Evolutionary conservation across 2,888 invertebrate species (phyloP).

Genomic region (Cabera pusaria): DNA sequence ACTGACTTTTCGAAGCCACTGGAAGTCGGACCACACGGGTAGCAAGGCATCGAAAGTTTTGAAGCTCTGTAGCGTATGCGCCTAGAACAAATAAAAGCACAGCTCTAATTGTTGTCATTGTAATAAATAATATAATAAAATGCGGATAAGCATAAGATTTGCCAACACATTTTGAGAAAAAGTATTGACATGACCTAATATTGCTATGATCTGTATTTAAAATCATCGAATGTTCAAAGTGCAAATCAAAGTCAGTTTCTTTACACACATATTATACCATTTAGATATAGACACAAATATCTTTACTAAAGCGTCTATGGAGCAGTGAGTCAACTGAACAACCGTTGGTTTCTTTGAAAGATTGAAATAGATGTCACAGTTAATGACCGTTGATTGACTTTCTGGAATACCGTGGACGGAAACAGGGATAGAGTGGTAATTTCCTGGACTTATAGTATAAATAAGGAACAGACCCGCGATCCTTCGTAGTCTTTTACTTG

Average conservation of each 20-base stretch:
- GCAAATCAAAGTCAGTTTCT: no score
- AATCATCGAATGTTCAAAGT: no score
- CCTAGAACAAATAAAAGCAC: slow-evolving; percentile 77
- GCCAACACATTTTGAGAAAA: no score
- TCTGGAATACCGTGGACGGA: slow-evolving; percentile 58
- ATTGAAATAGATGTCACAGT: slow-evolving; percentile 57
- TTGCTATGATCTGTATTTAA: no score
- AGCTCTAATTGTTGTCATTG: no score
- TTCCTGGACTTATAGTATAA: slow-evolving; percentile 54
- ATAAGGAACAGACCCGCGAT: slow-evolving; percentile 35
- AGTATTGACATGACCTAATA: no score
- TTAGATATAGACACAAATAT: no score
- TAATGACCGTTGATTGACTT: slow-evolving; percentile 60
- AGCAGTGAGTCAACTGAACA: slow-evolving; percentile 38
- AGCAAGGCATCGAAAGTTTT: slow-evolving; percentile 50
- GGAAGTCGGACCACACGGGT: slow-evolving; percentile 46
- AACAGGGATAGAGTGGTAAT: slow-evolving; percentile 45
- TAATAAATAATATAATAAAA: no score
- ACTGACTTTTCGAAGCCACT: slow-evolving; percentile 60
- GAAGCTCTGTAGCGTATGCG: slow-evolving; percentile 53
- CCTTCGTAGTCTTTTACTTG: slow-evolving; percentile 1
- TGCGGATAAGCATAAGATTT: no score
- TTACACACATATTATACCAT: no score
- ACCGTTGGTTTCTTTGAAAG: slow-evolving; percentile 59
- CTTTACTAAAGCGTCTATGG: slow-evolving; percentile 1